Evolutionary conservation across 2,888 invertebrate species (phyloP), one percentile per base, ranked within the genome.

Genomic region (Oxytorus armatus): DNA sequence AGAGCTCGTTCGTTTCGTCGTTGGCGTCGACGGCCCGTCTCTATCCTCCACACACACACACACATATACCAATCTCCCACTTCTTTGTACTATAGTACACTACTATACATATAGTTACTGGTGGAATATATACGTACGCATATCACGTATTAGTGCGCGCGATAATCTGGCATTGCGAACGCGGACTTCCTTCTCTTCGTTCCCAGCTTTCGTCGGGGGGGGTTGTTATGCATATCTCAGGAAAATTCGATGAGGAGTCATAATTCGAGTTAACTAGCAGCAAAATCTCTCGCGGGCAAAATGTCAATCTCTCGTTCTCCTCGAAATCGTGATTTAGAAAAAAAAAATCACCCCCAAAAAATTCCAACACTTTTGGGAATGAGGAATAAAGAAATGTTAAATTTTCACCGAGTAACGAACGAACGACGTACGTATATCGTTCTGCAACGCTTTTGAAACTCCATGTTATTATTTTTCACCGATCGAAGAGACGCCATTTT

Each of bases 1-100:
- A 83, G 74, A 61, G 89, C 87, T 87, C 88, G 88, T 89, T 89
- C 87, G 87, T 87, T 89, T 87, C 83, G 84, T 87, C 87, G 72
- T 44, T 76, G 61, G 65, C 75, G 59, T 70, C 76, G 76, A 39
- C 59, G 59, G 59, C 51, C 51, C 51, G 16, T 66, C 36, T 39
- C 33, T 49, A 57, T 63, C 14, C 36, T 42, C 44, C 11, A 1
- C 57, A 36, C 29, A 33, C 11, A 1, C 57, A 36, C 29, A 33
- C 47, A 70, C 53, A 59, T 21, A 76, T 53, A 53, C 49, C 23
- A 5, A 47, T 16, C 47, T 23, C 47, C 49, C 25, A 7, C 10
- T 23, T 18, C 23, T n/a, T 14, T 55, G 53, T 77, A 25, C 21
- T 33, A 18, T 42, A n/a, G 14, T 47, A 8, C 21, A 11, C 3